Conservation (phyloP, 2,888 invertebrate species). For the Acheta domesticus region DNA sequence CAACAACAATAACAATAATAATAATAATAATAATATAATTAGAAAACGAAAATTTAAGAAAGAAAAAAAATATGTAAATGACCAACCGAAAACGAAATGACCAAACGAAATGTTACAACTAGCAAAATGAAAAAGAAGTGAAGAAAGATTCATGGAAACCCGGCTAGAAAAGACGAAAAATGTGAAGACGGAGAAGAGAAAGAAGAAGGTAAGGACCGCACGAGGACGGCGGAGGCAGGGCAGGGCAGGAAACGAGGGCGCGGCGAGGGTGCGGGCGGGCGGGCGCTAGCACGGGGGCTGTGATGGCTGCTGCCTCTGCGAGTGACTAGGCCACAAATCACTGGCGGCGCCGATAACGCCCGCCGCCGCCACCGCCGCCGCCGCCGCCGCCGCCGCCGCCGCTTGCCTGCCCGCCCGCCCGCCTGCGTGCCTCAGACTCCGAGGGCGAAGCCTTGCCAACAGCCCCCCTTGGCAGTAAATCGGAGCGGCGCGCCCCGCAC, state of each 20-base stretch:
- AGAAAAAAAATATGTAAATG: too few species aligned
- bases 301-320: conserved; percentile 34
- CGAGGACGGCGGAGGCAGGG: not conserved
- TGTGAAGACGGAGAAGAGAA: not conserved
- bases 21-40: too few species aligned
- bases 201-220: not conserved
- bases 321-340: conserved; percentile 40
- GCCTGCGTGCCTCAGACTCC: not conserved
- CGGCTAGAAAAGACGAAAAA: not conserved
- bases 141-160: too few species aligned
- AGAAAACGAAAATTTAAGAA: too few species aligned
- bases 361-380: not conserved
- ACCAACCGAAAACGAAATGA: too few species aligned
- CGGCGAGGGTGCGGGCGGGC: not conserved
- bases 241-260: conserved; percentile 20
- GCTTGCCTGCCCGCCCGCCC: not conserved
- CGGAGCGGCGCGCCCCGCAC: too few species aligned
- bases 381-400: too few species aligned
- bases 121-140: too few species aligned
- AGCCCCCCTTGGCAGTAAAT: too few species aligned
- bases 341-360: conserved; percentile 41
- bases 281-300: conserved; percentile 21
- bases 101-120: too few species aligned
- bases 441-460: too few species aligned
- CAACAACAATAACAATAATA: too few species aligned